phyloP scores from a whole-genome alignment of 2,888 invertebrate species.

The Drosophila anceps region DNA sequence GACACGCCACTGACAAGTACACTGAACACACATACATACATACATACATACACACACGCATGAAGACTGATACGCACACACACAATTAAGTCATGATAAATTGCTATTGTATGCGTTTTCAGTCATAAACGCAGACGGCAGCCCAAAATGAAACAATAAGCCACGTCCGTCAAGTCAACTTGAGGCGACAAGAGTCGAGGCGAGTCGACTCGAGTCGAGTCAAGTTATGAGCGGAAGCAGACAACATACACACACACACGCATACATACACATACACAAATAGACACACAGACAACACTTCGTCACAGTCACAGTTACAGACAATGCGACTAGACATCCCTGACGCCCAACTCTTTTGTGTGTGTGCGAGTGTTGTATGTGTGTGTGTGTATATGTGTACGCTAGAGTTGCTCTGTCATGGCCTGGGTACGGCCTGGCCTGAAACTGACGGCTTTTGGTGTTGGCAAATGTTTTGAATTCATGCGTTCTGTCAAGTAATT shows the following conservation, averaged over 20 bases:
- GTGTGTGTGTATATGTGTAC: constrained; percentile 13
- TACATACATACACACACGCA: constrained; percentile 50
- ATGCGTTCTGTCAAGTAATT: constrained; percentile 73
- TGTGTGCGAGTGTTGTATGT: constrained; percentile 10
- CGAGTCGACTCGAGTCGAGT: constrained; percentile 58
- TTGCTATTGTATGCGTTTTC: constrained; percentile 77
- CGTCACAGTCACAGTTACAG: constrained; percentile 70
- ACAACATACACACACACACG: constrained; percentile 30
- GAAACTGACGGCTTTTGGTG: constrained; percentile 63
- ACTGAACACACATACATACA: constrained; percentile 27
- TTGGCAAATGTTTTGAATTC: constrained; percentile 71
- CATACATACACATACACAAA: constrained; percentile 3
- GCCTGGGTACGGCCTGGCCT: constrained; percentile 44
- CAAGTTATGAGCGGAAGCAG: constrained; percentile 63
- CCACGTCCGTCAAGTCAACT: constrained; percentile 80
- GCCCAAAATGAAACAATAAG: constrained; percentile 80
- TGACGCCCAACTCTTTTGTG: constrained; percentile 45
- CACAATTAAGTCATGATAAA: constrained; percentile 81
- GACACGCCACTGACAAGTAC: constrained; percentile 73
- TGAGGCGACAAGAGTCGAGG: constrained; percentile 75
- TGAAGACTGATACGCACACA: constrained; percentile 28
- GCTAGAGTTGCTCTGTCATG: constrained; percentile 53
- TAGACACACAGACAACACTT: constrained; percentile 55
- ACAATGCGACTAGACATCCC: constrained; percentile 73
- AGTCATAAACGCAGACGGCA: constrained; percentile 68